Percentiles rank a stretch among this genome's conserved stretches.
Conservation (phyloP, 1,140 invertebrate genomes). For the Drosophila nannoptera region DNA sequence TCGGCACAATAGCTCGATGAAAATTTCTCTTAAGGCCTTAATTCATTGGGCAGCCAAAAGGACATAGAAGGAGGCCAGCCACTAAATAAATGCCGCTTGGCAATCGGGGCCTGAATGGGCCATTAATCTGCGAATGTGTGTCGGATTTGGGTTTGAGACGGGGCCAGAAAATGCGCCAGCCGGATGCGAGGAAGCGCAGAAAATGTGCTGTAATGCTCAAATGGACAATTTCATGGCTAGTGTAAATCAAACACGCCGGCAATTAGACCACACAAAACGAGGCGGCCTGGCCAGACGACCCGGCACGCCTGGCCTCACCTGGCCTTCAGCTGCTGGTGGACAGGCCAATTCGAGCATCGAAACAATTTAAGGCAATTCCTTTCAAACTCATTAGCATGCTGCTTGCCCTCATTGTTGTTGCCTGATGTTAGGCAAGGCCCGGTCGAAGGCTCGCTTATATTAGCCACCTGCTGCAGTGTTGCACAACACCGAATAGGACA, state of each 20-base stretch:
- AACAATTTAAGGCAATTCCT: slow-evolving; percentile 69
- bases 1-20: slow-evolving; percentile 13
- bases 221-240: slow-evolving; percentile 72
- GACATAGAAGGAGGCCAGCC: slow-evolving; percentile 39
- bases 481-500: slow-evolving; percentile 10
- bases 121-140: slow-evolving; percentile 68
- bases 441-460: slow-evolving; percentile 22
- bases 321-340: slow-evolving; percentile 31
- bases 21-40: slow-evolving; percentile 16
- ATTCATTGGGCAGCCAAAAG: slow-evolving; percentile 38
- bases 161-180: background rate
- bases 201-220: slow-evolving; percentile 61
- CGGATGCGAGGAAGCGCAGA: slow-evolving; percentile 32
- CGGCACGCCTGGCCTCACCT: too few species aligned
- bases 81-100: slow-evolving; percentile 66
- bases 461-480: slow-evolving; percentile 27
- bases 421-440: slow-evolving; percentile 16
- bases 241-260: slow-evolving; percentile 74
- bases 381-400: slow-evolving; percentile 68
- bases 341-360: slow-evolving; percentile 44
- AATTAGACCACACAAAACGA: slow-evolving; percentile 46
- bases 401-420: slow-evolving; percentile 11
- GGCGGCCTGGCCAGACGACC: slow-evolving; percentile 8
- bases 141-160: slow-evolving; percentile 58
- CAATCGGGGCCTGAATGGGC: slow-evolving; percentile 47